Conservation (phyloP, 2,888 invertebrate species). For the Sinhomidia bicolor region DNA sequence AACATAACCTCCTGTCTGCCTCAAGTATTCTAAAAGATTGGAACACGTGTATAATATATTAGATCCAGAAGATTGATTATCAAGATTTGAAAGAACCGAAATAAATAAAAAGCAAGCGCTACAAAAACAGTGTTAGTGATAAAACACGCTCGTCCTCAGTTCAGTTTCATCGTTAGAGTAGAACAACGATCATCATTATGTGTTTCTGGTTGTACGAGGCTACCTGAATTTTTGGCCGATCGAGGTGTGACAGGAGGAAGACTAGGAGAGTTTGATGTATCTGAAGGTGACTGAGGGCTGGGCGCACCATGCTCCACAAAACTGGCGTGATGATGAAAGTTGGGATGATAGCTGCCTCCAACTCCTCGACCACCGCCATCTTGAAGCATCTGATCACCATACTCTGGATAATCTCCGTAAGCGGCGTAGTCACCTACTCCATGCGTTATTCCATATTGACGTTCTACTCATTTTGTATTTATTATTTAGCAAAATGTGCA, state of each 20-base stretch:
- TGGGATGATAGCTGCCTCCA: constrained; percentile 79
- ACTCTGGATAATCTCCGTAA: constrained; percentile 83
- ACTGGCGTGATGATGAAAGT: constrained; percentile 80
- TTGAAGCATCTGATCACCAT: constrained; percentile 60
- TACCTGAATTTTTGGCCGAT: constrained; percentile 81
- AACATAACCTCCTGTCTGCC: constrained; percentile 83
- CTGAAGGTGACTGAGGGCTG: constrained; percentile 84
- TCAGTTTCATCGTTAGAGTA: too few species aligned
- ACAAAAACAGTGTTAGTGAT: neutral
- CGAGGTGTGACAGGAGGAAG: constrained; percentile 82
- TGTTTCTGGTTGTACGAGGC: neutral
- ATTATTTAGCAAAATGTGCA: constrained; percentile 22
- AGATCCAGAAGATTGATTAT: too few species aligned
- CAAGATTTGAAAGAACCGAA: too few species aligned
- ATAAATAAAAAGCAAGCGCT: neutral
- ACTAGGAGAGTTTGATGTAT: constrained; percentile 84
- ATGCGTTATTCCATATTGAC: constrained; percentile 62
- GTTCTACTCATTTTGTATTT: constrained; percentile 45
- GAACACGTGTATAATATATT: too few species aligned
- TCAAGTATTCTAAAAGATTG: constrained; percentile 85
- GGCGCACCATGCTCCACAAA: constrained; percentile 82
- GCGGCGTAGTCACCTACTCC: constrained; percentile 80
- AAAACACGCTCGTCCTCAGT: too few species aligned
- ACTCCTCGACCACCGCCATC: constrained; percentile 74
- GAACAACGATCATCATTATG: neutral